Evolutionary conservation across 2,797 vertebrate species (phyloP), one percentile per base, ranked within the genome.

Genomic region (Sus cebifrons): DNA sequence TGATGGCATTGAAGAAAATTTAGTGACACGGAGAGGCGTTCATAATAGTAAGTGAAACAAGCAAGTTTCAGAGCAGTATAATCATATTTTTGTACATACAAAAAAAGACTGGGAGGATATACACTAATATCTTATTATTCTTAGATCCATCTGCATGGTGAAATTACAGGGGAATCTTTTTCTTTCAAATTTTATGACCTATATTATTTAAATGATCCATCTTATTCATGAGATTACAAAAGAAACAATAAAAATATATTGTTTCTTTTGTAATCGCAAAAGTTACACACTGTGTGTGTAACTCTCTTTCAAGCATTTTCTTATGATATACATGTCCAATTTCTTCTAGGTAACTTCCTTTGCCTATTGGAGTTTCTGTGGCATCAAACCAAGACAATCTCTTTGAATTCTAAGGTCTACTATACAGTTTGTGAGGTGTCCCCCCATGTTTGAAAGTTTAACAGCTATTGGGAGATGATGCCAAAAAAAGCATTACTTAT

Each of bases 181-280:
- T 20, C 44, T 40, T 56, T 49, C 54, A 12, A 62, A 58, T 27
- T 82, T 95, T 93, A 62, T 86, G 32, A 65, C 36, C 62, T 40
- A 32, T 56, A n/a, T 79, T 49, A 65, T 60, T 74, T 65, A 92
- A 77, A 70, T 32, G 17, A 32, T 52, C 6, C 77, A 12, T 73
- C 32, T 21, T 40, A 73, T 86, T 81, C 18, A 16, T 82, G 3
- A 93, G 36, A 23, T 81, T 96, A 84, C 18, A 65, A 94, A 94
- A 52, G 23, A 92, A 89, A 74, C 10, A 91, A 56, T 32, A 64
- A 29, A 44, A 40, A 7, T 54, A 14, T 56, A 81, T 84, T 36
- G 36, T 36, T 36, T 36, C 36, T 36, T 36, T 36, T 36, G 36
- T 36, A 36, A 36, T 36, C 4, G 36, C 36, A 36, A 36, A 36